A percentile compares a stretch with the other conserved stretches of the same genome.
These are phyloP conservation scores for Parasteatoda lunata DNA, from an alignment of 2,888 invertebrate genomes.

Conservation along the genomic window DNA sequence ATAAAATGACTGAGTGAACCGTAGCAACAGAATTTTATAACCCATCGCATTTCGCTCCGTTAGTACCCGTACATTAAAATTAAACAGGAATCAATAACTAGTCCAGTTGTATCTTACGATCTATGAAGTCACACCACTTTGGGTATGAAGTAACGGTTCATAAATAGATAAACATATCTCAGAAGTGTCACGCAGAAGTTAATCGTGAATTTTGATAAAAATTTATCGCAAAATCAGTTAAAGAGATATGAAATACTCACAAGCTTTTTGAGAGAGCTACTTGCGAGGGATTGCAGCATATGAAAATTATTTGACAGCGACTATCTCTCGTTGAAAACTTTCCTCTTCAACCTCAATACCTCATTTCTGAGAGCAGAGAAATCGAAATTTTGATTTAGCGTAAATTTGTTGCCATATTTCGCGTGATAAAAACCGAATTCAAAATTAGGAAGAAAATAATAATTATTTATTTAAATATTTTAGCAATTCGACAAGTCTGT, in stretches of 20 bases:
- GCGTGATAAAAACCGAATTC: too few relatives aligned
- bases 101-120: constrained; percentile 41
- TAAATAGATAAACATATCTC: constrained; percentile 29
- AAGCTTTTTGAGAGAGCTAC: constrained; percentile 6
- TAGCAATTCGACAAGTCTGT: too few relatives aligned
- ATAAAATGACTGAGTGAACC: constrained; percentile 9
- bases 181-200: constrained; percentile 27
- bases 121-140: constrained; percentile 45
- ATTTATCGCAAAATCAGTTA: neutral
- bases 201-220: neutral
- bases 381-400: too few relatives aligned
- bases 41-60: constrained; percentile 10
- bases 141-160: constrained; percentile 34
- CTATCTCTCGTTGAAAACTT: neutral
- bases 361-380: neutral
- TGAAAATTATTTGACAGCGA: neutral
- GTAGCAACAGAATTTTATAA: constrained; percentile 57
- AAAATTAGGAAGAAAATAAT: too few relatives aligned
- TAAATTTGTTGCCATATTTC: too few relatives aligned
- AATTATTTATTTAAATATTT: too few relatives aligned
- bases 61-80: constrained; percentile 48
- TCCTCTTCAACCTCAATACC: neutral
- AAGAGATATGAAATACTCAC: neutral
- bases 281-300: neutral
- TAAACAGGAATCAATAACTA: constrained; percentile 50